A percentile compares a stretch with the other conserved stretches of the same genome.
These are phyloP conservation scores for Spinus olivaceus DNA, from an alignment of 2,797 vertebrate genomes.

Conservation along the genomic window DNA sequence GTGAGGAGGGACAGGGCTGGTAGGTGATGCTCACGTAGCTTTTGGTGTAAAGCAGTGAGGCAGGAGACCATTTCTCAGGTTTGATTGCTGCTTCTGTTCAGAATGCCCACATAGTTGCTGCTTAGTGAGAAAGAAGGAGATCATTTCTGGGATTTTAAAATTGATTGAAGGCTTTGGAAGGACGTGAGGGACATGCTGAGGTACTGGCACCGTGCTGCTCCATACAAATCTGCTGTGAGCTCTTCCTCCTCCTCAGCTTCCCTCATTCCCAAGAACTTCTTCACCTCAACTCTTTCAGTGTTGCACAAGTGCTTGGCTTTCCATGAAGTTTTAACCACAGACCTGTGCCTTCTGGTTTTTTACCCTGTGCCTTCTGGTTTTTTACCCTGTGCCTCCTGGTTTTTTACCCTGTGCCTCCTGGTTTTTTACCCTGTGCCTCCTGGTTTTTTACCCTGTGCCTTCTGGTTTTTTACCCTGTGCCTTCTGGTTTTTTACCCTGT, in stretches of 20 bases:
- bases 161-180: background rate
- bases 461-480: background rate
- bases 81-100: background rate
- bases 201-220: background rate
- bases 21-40: background rate
- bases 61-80: background rate
- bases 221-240: background rate
- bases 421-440: no score
- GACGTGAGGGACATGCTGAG: background rate
- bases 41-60: background rate
- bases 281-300: background rate
- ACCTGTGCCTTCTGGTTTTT: background rate
- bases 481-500: background rate
- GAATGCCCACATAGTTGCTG: background rate
- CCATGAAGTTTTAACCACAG: background rate
- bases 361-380: background rate
- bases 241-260: background rate
- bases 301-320: background rate
- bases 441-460: background rate
- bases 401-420: background rate
- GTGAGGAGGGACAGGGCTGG: background rate
- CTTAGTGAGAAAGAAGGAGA: background rate
- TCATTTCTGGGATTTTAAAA: background rate
- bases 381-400: background rate
- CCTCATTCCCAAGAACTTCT: background rate